Base-by-base conservation (phyloP, 2,888 invertebrate species). In the Acanthococcus lagerstroemiae region DNA sequence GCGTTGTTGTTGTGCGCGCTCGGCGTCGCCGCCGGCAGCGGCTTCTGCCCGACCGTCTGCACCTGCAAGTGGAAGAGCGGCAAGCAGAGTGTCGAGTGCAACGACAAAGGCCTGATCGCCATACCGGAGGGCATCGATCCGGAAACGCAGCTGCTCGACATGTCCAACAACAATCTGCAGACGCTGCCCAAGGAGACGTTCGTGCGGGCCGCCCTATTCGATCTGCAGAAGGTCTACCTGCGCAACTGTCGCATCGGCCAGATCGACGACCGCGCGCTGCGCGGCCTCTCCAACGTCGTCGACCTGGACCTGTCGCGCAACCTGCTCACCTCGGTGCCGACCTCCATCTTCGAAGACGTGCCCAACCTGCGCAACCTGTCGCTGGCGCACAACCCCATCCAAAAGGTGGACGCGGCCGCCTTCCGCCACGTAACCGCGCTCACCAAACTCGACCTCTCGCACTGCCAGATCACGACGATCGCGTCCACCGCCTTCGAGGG, bases 61-160 rank as follows among this genome's bases (percentile, higher is more conserved):
- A 83, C 83, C 73, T 94, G 94, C 79, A 93, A 92, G 78, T 94
- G 94, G 94, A 92, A 92, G 78, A 86, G 88, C 73, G 93, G 93
- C 72, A 94, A 94, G 77, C 89, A 90, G 76, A 90, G 92, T 58
- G 93, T 92, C 68, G 91, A 92, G 78, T 94, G 94, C 78, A 84
- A 86, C 74, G 86, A 90, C 76, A 85, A 87, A 68, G 84, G 84
- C 68, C 82, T 94, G 70, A 89, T 88, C 73, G 85, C 86, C 66
- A 86, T 94, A 71, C 94, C 94, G 55, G 86, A 88, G 73, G 85
- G 85, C 73, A 86, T 92, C 71, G 90, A 92, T 77, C 84, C 88
- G 48, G 90, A 87, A 72, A 93, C 93, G 37, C 94, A 94, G 80
- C 92, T 94, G 72, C 80, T 94, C 74, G 91, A 93, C 78, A 83